Evolutionary conservation across 2,797 vertebrate genomes (phyloP).

Genomic region (Xiphophorus birchmanni): DNA sequence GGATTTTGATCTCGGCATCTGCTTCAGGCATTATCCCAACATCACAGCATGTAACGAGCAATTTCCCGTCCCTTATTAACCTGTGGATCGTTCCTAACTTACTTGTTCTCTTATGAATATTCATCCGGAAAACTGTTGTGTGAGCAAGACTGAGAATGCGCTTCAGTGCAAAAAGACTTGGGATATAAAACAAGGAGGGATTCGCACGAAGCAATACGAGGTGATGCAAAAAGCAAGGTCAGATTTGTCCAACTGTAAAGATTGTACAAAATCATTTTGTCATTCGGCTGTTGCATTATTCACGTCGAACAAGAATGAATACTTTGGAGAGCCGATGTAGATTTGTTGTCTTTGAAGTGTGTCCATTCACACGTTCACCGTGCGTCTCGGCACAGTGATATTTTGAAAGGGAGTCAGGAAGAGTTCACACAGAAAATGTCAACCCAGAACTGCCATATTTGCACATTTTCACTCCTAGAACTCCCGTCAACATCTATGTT

Average conservation of each 20-base stretch:
- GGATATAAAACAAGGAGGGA: conserved; percentile 23
- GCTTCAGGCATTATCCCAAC: conserved; percentile 66
- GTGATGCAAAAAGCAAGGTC: conserved; percentile 16
- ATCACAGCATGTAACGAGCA: conserved; percentile 66
- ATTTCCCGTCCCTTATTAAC: conserved; percentile 70
- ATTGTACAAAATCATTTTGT: background rate
- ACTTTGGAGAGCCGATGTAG: conserved; percentile 16
- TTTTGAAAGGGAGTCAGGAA: conserved; percentile 62
- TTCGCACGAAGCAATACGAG: conserved; percentile 5
- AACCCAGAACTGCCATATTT: conserved; percentile 55
- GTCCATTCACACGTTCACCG: conserved; percentile 33
- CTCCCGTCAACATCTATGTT: conserved; percentile 57
- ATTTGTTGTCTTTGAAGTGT: conserved; percentile 33
- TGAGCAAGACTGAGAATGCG: background rate
- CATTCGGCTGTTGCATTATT: conserved; percentile 25
- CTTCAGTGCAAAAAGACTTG: conserved; percentile 13
- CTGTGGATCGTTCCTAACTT: conserved; percentile 61
- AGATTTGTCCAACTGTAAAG: conserved; percentile 19
- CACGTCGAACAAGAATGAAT: conserved; percentile 1
- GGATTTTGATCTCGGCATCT: conserved; percentile 68
- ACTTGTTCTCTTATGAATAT: conserved; percentile 62
- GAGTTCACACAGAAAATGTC: conserved; percentile 76
- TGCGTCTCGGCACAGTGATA: conserved; percentile 56
- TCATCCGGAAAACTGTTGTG: conserved; percentile 50
- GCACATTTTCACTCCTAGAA: conserved; percentile 39